Base-by-base conservation (phyloP, 2,113 vertebrate species). In the Alaudala cheleensis region DNA sequence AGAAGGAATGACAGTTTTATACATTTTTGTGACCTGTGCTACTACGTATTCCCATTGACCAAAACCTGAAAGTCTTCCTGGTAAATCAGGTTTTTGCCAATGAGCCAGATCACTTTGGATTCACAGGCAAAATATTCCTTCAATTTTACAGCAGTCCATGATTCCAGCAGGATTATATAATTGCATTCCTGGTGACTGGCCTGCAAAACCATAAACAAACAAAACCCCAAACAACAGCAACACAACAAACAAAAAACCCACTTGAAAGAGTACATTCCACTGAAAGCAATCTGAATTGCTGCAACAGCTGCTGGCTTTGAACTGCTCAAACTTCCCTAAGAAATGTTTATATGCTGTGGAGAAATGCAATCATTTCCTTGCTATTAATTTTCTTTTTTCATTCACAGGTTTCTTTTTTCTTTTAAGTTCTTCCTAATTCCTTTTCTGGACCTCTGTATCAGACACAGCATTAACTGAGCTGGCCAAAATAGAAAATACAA, bases 141-240 rank as follows among this genome's bases (percentile, higher is more conserved):
- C 42, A 69, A 8, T 77, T 94, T 90, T 85, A 58, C 60, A 92
- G 51, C 17, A 37, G 58, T 18, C 83, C 45, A 12, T 60, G 37
- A 89, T 83, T 89, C 96, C 93, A 82, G 10, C 19, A 88, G 53
- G 66, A 89, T 90, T 94, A 94, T 18, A 34, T 85, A 95, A 93
- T 74, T 94, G 40, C 42, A 50, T 28, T 94, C 14, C 69, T 45
- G 87, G 65, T 77, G 86, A 95, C 65, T 70, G 54, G 51, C 50
- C 89, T 85, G 76, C 40, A 95, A 96, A 93, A 76, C 15, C 65
- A 89, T 84, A 66, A 89, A 66, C 39, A 88, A 88, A 57, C 34
- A 73, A 37, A 64, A 65, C 3, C 37, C 14, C 26, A 73, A 73
- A 44, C 53, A 67, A 23, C n/a, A 50, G 3, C 60, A 61, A 6